phyloP scores from a whole-genome alignment of 2,888 invertebrate genomes.

The Drosophila colorata region DNA sequence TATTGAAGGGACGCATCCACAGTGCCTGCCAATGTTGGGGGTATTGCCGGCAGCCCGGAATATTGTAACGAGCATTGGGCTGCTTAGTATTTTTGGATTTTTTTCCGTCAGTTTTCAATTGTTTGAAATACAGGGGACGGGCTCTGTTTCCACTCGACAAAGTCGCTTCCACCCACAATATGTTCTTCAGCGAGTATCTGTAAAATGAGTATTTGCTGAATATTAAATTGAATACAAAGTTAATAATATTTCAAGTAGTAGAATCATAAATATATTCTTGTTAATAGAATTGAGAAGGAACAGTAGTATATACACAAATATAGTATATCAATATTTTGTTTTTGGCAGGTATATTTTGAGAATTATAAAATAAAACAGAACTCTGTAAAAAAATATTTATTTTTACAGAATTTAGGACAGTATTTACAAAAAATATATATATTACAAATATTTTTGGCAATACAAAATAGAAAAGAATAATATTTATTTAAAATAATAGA shows the following conservation, averaged over 20 bases:
- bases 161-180: conserved; percentile 5
- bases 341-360: too few relatives aligned
- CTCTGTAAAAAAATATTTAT: too few relatives aligned
- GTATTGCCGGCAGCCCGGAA: conserved; percentile 29
- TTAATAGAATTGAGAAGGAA: too few relatives aligned
- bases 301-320: too few relatives aligned
- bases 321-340: too few relatives aligned
- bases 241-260: too few relatives aligned
- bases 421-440: too few relatives aligned
- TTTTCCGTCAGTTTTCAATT: conserved; percentile 24
- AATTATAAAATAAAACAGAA: too few relatives aligned
- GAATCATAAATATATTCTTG: too few relatives aligned
- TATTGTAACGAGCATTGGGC: conserved; percentile 34
- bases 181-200: conserved; percentile 7
- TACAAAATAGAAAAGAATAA: not conserved
- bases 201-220: not conserved
- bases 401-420: too few relatives aligned
- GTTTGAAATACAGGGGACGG: conserved; percentile 1
- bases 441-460: too few relatives aligned
- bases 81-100: conserved; percentile 12
- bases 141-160: not conserved
- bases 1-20: conserved; percentile 59
- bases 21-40: conserved; percentile 22
- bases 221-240: not conserved
- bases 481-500: not conserved